phyloP scores from a whole-genome alignment of 2,113 vertebrate genomes.

The Philantomba maxwellii region DNA sequence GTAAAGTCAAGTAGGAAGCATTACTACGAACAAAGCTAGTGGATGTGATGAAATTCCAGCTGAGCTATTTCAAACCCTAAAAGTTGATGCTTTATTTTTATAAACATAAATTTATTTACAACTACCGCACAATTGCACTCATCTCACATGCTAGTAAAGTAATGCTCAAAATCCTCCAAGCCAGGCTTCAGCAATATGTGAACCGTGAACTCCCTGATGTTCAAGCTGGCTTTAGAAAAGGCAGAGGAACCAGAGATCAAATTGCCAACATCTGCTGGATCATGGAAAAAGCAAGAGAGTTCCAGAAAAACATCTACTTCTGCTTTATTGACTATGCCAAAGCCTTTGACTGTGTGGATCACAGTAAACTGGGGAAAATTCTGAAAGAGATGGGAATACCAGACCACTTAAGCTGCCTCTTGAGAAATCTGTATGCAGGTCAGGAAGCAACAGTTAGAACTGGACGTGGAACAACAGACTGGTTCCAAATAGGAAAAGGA shows the following conservation, averaged over 20 bases:
- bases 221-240: background rate
- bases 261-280: background rate
- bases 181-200: background rate
- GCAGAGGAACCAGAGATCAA: background rate
- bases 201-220: background rate
- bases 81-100: too few species aligned
- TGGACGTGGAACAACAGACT: background rate
- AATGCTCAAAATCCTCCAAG: background rate
- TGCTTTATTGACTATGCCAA: background rate
- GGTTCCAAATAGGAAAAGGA: background rate
- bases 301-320: background rate
- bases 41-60: background rate
- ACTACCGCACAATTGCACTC: rapidly evolving
- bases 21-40: background rate
- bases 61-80: background rate
- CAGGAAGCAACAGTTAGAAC: background rate
- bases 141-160: background rate
- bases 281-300: background rate
- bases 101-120: too few species aligned
- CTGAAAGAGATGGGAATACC: background rate
- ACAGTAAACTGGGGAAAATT: background rate
- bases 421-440: background rate
- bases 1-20: background rate
- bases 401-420: background rate
- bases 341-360: background rate